phyloP scores from a whole-genome alignment of 2,888 invertebrate genomes.

The Scrobipalpa atriplicella region DNA sequence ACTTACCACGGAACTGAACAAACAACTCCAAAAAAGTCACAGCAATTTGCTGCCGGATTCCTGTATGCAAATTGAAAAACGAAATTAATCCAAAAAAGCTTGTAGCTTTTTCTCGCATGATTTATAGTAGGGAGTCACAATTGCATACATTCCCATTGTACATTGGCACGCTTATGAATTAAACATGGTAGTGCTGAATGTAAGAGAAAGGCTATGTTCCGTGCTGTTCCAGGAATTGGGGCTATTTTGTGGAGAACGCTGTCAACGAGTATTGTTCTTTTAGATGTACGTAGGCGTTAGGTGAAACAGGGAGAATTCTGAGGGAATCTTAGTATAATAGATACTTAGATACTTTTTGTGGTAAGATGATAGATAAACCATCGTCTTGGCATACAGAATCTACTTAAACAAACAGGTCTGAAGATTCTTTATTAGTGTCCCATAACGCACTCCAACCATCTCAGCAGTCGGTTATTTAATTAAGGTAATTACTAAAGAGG shows the following conservation, averaged over 20 bases:
- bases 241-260: background rate
- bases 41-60: slow-evolving; percentile 20
- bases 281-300: background rate
- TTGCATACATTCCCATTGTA: slow-evolving; percentile 39
- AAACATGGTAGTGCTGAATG: slow-evolving; percentile 48
- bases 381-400: no score
- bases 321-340: no score
- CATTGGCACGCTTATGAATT: slow-evolving; percentile 56
- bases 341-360: no score
- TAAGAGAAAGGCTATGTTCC: slow-evolving; percentile 43
- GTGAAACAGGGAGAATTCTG: no score
- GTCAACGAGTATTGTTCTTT: background rate
- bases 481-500: slow-evolving; percentile 34
- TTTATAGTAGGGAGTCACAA: slow-evolving; percentile 31
- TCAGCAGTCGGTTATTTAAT: slow-evolving; percentile 21
- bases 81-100: slow-evolving; percentile 29
- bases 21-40: slow-evolving; percentile 26
- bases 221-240: slow-evolving; percentile 1
- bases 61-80: slow-evolving; percentile 39
- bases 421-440: background rate
- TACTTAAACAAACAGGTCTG: no score
- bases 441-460: background rate
- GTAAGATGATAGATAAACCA: no score
- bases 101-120: slow-evolving; percentile 32
- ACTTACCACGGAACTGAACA: slow-evolving; percentile 12